Evolutionary conservation across 2,113 vertebrate species (phyloP), one percentile per base, ranked within the genome.

Genomic region (Heterotilapia buettikoferi): DNA sequence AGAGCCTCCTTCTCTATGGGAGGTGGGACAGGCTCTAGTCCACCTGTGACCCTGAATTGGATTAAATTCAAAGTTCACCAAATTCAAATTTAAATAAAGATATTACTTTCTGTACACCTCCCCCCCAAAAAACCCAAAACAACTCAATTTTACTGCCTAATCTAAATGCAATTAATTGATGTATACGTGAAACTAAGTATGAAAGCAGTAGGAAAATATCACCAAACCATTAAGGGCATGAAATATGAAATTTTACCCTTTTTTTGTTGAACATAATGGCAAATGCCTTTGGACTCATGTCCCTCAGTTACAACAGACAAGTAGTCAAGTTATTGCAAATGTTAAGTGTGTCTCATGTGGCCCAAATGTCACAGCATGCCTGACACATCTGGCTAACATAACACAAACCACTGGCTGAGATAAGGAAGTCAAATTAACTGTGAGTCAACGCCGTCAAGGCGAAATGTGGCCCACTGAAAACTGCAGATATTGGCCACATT

Each of bases 121-220:
- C 38, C 2, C 61, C 31, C 4, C 2, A 0, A n/a, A 63, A 36
- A 1, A 0, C 1, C 40, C 59, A 12, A 36, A 66, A 36, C 31
- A 36, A 66, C 33, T 38, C 4, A n/a, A n/a, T 38, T 38, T 66
- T 66, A 38, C 61, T 66, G 61, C 38, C 66, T 71, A 43, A 71
- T 24, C n/a, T 73, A 45, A 73, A 24, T 73, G 38, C 21, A 73
- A 6, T 43, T 43, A 24, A 16, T 73, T 71, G 36, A 68, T 40
- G n/a, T 21, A 40, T 40, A 68, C n/a, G 2, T 40, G 63, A 71
- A 71, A 71, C 12, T 26, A 26, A 73, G 29, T 61, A 9, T 33
- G 57, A 61, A 33, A 61, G 38, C 38, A 26, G 9, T 26, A 73
- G 66, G 13, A 24, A 45, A 73, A 45, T 45, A 73, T n/a, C 3